Evolutionary conservation across 2,888 invertebrate species (phyloP).

Genomic region (Mechanitis messenoides): DNA sequence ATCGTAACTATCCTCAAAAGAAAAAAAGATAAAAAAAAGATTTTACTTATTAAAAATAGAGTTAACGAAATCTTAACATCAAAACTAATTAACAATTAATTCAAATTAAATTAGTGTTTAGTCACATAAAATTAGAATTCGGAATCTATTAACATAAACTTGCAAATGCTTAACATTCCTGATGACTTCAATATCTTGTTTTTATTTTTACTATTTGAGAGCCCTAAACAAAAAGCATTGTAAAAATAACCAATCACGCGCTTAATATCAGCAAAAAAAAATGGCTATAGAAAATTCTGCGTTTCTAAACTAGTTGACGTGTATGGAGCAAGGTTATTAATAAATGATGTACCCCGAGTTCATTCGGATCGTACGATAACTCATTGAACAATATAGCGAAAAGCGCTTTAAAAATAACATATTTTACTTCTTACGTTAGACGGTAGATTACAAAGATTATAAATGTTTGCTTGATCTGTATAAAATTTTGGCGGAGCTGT

Average conservation of each 20-base stretch:
- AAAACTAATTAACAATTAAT: no score
- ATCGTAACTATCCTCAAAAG: no score
- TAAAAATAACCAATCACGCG: neutral
- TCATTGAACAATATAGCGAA: slow-evolving; percentile 25
- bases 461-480: slow-evolving; percentile 27
- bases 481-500: slow-evolving; percentile 29
- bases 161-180: no score
- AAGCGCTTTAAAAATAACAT: slow-evolving; percentile 37
- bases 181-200: no score
- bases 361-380: slow-evolving; percentile 45
- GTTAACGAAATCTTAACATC: no score
- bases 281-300: slow-evolving; percentile 7
- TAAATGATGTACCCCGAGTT: slow-evolving; percentile 28
- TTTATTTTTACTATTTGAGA: neutral
- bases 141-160: no score
- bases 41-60: no score
- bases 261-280: neutral
- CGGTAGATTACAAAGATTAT: slow-evolving; percentile 30
- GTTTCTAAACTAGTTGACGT: slow-evolving; percentile 8
- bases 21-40: no score
- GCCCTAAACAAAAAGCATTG: neutral
- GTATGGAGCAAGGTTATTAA: slow-evolving; percentile 7
- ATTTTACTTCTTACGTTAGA: slow-evolving; percentile 28
- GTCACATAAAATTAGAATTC: no score
- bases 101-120: no score